Conservation (phyloP, 2,888 invertebrate genomes). For the Nasonovia ribisnigri region DNA sequence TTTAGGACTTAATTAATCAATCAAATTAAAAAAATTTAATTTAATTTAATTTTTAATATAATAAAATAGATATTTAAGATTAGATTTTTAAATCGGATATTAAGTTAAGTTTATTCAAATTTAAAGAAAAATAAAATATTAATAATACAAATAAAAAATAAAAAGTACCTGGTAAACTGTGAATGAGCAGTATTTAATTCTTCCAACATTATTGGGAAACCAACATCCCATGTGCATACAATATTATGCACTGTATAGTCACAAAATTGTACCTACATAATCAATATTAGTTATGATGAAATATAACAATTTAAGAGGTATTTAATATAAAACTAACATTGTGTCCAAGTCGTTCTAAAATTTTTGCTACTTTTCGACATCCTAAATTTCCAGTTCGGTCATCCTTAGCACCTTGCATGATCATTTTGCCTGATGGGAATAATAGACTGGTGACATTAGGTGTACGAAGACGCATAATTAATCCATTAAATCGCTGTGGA, state of each 20-base stretch:
- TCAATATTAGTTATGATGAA: background rate
- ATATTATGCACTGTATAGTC: conserved; percentile 86
- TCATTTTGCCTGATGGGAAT: conserved; percentile 85
- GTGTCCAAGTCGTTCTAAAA: conserved; percentile 85
- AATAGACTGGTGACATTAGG: conserved; percentile 82
- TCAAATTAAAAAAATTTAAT: background rate
- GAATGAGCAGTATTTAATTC: conserved; percentile 81
- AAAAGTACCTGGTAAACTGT: conserved; percentile 72
- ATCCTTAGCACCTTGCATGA: conserved; percentile 84
- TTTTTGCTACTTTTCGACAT: conserved; percentile 84
- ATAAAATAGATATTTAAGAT: background rate
- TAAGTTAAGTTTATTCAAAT: background rate
- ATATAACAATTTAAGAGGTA: background rate
- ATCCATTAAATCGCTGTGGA: conserved; percentile 84
- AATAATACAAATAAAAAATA: background rate
- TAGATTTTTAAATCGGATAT: background rate
- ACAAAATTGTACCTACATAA: conserved; percentile 79
- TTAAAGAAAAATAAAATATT: background rate
- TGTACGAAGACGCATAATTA: conserved; percentile 85
- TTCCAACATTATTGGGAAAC: conserved; percentile 81
- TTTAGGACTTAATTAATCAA: background rate
- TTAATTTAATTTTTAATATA: too few relatives aligned
- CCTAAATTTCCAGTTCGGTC: conserved; percentile 84
- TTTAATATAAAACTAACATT: conserved; percentile 73
- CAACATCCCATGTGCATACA: conserved; percentile 81